Percentiles rank a stretch among this genome's conserved stretches.
Evolutionary conservation across 1,140 invertebrate genomes (phyloP).

Genomic region (Drosophila murphyi): DNA sequence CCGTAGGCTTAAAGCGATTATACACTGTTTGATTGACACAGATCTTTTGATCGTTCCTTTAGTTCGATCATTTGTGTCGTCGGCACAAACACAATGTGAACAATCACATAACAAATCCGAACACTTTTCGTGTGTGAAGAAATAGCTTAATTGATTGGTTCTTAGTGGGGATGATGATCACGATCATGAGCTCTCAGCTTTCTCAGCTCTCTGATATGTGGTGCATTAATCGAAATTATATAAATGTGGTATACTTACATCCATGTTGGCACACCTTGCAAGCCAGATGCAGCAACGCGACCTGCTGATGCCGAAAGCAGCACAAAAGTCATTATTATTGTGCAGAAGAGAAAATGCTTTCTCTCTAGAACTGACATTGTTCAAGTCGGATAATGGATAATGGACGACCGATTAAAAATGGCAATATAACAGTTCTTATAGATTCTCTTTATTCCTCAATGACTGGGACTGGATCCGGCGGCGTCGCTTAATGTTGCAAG

Average conservation of each 20-base stretch:
- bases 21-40: too few relatives aligned
- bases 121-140: too few relatives aligned
- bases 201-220: too few relatives aligned
- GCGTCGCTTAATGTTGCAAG: background rate
- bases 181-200: too few relatives aligned
- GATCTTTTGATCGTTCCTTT: too few relatives aligned
- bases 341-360: slow-evolving; percentile 68
- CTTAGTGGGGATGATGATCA: too few relatives aligned
- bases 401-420: slow-evolving; percentile 15
- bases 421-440: slow-evolving; percentile 11
- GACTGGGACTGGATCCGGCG: background rate
- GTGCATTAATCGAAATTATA: slow-evolving; percentile 2
- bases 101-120: too few relatives aligned
- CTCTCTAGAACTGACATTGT: slow-evolving; percentile 72
- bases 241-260: slow-evolving; percentile 70
- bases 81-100: too few relatives aligned
- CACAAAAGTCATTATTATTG: slow-evolving; percentile 57
- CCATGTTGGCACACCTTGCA: slow-evolving; percentile 81
- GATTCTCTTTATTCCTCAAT: slow-evolving; percentile 9
- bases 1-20: too few relatives aligned
- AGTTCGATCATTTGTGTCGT: too few relatives aligned
- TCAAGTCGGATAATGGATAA: slow-evolving; percentile 18
- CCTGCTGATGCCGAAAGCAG: slow-evolving; percentile 55
- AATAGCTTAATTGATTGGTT: too few relatives aligned
- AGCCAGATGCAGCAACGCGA: slow-evolving; percentile 51